Evolutionary conservation across 2,797 vertebrate species (phyloP).

Genomic region (Sandelia bainsii): DNA sequence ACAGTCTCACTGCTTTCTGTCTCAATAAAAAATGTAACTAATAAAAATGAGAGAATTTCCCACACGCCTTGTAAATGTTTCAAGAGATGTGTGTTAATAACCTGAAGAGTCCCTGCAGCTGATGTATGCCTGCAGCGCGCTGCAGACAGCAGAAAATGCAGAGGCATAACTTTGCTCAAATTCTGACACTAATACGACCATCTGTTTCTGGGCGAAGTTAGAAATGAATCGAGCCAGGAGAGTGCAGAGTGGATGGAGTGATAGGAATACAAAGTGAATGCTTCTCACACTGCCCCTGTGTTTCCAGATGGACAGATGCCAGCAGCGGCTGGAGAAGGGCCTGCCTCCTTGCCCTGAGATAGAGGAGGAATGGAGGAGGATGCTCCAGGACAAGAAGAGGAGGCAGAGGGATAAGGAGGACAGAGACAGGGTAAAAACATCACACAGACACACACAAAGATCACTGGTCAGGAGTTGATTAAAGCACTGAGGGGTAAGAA

Average conservation of each 20-base stretch:
- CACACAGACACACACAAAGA: conserved; percentile 37
- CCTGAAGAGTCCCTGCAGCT: conserved; percentile 49
- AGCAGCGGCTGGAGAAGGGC: conserved; percentile 83
- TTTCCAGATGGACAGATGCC: conserved; percentile 84
- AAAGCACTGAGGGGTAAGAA: conserved; percentile 25
- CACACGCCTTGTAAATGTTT: conserved; percentile 39
- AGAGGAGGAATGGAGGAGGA: conserved; percentile 86
- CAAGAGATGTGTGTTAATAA: conserved; percentile 53
- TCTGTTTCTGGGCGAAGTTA: conserved; percentile 56
- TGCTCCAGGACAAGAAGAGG: conserved; percentile 82
- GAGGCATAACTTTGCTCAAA: conserved; percentile 39
- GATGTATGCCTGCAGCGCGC: conserved; percentile 47
- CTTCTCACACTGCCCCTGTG: conserved; percentile 42
- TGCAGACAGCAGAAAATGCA: conserved; percentile 34
- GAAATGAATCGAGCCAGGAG: conserved; percentile 46
- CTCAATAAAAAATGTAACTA: conserved; percentile 25
- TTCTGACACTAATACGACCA: conserved; percentile 60
- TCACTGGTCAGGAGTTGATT: conserved; percentile 46
- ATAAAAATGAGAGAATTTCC: conserved; percentile 27
- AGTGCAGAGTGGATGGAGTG: conserved; percentile 40
- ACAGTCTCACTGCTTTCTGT: conserved; percentile 12
- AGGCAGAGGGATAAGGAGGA: conserved; percentile 78
- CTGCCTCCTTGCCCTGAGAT: conserved; percentile 86
- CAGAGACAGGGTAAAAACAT: conserved; percentile 82
- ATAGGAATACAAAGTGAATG: conserved; percentile 65